Conservation (phyloP, 2,113 vertebrate species). For the Probosciger aterrimus region DNA sequence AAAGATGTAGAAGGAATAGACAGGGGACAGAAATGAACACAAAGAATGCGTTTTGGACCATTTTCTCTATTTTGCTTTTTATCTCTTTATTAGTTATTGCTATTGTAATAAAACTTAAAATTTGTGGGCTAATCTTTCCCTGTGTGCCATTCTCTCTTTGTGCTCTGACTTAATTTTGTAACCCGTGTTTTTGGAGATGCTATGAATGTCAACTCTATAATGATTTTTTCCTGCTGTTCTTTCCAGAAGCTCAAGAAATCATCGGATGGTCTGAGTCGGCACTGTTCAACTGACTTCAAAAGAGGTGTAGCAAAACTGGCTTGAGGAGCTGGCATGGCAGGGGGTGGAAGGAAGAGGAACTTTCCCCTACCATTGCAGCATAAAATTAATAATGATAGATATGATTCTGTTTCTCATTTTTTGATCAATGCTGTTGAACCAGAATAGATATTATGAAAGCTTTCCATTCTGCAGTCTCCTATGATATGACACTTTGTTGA, state of each 20-base stretch:
- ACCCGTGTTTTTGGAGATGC: neutral
- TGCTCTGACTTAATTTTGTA: neutral
- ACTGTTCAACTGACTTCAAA: neutral
- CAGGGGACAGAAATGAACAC: neutral
- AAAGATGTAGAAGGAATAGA: neutral
- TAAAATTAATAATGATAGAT: neutral
- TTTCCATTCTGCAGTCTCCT: neutral
- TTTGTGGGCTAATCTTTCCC: neutral
- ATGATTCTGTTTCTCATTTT: neutral
- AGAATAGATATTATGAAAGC: neutral
- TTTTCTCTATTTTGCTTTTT: neutral
- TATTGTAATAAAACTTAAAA: neutral
- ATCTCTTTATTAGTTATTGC: neutral
- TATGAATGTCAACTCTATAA: neutral
- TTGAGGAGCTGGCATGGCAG: neutral
- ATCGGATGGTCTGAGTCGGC: neutral
- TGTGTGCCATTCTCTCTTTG: neutral
- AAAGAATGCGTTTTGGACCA: neutral
- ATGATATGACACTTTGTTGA: neutral
- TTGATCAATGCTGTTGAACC: neutral
- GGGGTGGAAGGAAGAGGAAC: neutral
- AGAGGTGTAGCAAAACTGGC: neutral
- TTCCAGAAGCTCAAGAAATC: neutral
- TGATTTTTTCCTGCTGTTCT: neutral
- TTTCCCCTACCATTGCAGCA: neutral